Base-by-base conservation (phyloP, 2,888 invertebrate species). In the Steinernema scapterisci region DNA sequence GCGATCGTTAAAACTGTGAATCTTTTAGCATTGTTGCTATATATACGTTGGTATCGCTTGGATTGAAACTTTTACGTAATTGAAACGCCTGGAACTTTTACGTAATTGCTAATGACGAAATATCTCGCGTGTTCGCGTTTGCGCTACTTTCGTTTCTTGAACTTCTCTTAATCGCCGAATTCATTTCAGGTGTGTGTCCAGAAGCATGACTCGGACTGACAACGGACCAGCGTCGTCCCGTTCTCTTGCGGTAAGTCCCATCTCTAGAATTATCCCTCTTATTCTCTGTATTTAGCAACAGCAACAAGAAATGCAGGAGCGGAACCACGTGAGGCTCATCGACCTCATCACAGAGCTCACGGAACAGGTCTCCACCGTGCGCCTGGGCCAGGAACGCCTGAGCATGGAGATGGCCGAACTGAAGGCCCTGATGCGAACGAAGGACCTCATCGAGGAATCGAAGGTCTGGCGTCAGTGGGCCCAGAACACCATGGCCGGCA, bases 391-490 rank as follows among this genome's bases (percentile, higher is more conserved):
- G 38, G 63, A 63, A 31, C 27, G 63, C 3, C 27, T 63, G 3
- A 63, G 63, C 31, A 21, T 16, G 2, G 63, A 63, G 31, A 13
- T 63, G 31, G 27, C 13, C 31, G 25, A 27, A 16, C 63, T 63
- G 11, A 23, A 63, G 38, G 27, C 63, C 31, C 27, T 27, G 31
- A 25, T 63, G 16, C 23, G 27, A 11, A 63, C 63, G 27, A 25
- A 21, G 27, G 63, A 23, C 19, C 27, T 63, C 19, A 27, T 63
- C 16, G 63, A 63, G n/a, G 63, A 63, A n/a, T 63, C 63, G 7
- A 63, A 63, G 31, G 27, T 63, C 1, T 63, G 63, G 63, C 27
- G 63, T 2, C 63, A 63, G 63, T 63, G 63, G 63, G 63, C 63
- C 1, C 63, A 63, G 19, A 25, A 13, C 19, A 11, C 63, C 31